Conservation (phyloP, 2,888 invertebrate genomes). For the Crioceris asparagi region DNA sequence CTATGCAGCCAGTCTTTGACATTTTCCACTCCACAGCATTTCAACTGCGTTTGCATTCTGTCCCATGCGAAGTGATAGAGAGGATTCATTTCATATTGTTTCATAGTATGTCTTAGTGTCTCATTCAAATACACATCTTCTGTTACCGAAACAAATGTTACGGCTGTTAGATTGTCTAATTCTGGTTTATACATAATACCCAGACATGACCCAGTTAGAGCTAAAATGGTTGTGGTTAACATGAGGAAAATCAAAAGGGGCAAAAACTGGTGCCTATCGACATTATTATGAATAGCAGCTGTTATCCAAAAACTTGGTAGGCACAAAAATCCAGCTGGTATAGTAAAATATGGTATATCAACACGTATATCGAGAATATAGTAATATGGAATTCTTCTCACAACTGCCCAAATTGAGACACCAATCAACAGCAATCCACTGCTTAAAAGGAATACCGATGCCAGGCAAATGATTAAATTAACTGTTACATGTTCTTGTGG, state of each 20-base stretch:
- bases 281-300: conserved; percentile 13
- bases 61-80: conserved; percentile 12
- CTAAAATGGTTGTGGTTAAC: conserved; percentile 9
- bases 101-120: conserved; percentile 10
- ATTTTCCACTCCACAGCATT: conserved; percentile 15
- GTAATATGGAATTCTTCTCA: conserved; percentile 11
- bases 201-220: conserved; percentile 11
- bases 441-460: conserved; percentile 13
- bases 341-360: conserved; percentile 16
- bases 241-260: conserved; percentile 10
- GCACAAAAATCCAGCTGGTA: conserved; percentile 15
- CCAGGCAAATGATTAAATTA: conserved; percentile 13
- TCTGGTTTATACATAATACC: conserved; percentile 11
- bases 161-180: conserved; percentile 4
- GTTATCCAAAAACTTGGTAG: conserved; percentile 16
- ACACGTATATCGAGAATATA: conserved; percentile 13
- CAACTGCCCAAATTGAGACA: conserved; percentile 14
- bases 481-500: conserved; percentile 10
- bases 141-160: conserved; percentile 7
- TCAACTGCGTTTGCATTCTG: conserved; percentile 10
- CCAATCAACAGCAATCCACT: conserved; percentile 13
- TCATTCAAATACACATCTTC: conserved; percentile 9
- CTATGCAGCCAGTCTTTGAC: conserved; percentile 12
- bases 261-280: conserved; percentile 10
- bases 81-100: conserved; percentile 8